Evolutionary conservation across 2,113 vertebrate genomes (phyloP).

Genomic region (Phrynosoma blainvillii): DNA sequence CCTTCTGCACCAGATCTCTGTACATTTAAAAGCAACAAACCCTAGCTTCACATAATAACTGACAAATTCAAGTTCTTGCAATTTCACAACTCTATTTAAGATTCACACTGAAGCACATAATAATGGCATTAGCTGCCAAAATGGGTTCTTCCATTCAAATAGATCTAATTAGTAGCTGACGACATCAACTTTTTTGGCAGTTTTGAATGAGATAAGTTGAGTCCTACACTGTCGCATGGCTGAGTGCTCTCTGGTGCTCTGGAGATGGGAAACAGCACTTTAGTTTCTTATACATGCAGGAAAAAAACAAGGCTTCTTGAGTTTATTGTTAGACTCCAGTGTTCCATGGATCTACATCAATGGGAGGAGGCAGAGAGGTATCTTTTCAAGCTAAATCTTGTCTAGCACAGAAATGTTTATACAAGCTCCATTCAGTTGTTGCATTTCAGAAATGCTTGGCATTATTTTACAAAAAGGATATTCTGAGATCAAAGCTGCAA

Average conservation of each 20-base stretch:
- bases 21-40: conserved; percentile 25
- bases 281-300: conserved; percentile 9
- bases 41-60: conserved; percentile 44
- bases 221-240: conserved; percentile 39
- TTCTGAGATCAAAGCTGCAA: conserved; percentile 40
- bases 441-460: conserved; percentile 41
- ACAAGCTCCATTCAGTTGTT: conserved; percentile 50
- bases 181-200: conserved; percentile 53
- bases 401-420: conserved; percentile 46
- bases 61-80: conserved; percentile 56
- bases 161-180: conserved; percentile 72
- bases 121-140: conserved; percentile 74
- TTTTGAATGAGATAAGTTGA: conserved; percentile 62
- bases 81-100: conserved; percentile 62
- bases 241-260: conserved; percentile 41
- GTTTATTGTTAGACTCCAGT: conserved; percentile 52
- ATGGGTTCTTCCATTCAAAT: conserved; percentile 74
- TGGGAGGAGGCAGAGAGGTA: conserved; percentile 35
- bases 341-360: conserved; percentile 20
- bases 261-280: conserved; percentile 37
- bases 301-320: conserved; percentile 34
- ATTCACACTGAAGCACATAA: conserved; percentile 68
- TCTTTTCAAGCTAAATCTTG: conserved; percentile 61
- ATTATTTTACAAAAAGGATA: conserved; percentile 3
- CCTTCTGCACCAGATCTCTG: conserved; percentile 52